Evolutionary conservation across 2,113 vertebrate species (phyloP), one percentile per base, ranked within the genome.

Genomic region (Lanius ludovicianus): DNA sequence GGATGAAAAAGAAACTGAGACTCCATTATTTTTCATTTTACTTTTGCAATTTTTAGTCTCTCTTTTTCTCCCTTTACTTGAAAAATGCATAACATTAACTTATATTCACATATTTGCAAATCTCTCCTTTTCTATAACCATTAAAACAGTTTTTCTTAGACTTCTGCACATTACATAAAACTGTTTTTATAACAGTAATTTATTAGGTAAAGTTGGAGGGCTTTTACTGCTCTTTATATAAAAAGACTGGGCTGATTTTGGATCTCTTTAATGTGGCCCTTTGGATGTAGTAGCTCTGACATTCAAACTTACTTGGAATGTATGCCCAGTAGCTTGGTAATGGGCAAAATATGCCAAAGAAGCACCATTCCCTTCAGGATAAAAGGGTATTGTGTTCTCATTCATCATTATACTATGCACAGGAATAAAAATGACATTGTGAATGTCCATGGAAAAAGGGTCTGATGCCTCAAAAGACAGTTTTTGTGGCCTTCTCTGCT

Each of bases 101-200:
- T 94, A 81, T 42, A 95, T 83, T 90, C 73, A 90, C 55, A 73
- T 84, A 92, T 92, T 97, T 67, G 41, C 79, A 97, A 96, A 95
- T 96, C 89, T 97, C 71, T 92, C 64, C 71, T 97, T 95, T 95
- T 94, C 91, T 93, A 64, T 90, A 93, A 95, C 89, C 53, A 93
- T 93, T 96, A 84, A 93, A 96, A 89, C 67, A 91, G 63, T 64
- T 88, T 96, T 93, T 95, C 79, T 96, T 97, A 97, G 81, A 94
- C 87, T 97, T 96, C 85, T 95, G 67, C 77, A 93, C 79, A 41
- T 96, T 96, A 68, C 49, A 90, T 90, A 88, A 94, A 87, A 52
- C 42, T 93, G 83, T 89, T 97, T 92, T 97, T 91, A 94, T 93
- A 95, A 88, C 83, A 75, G 57, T 83, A 93, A 94, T 94, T 97